Evolutionary conservation across 2,888 invertebrate genomes (phyloP), one percentile per base, ranked within the genome.

Genomic region (Germaria angustata): DNA sequence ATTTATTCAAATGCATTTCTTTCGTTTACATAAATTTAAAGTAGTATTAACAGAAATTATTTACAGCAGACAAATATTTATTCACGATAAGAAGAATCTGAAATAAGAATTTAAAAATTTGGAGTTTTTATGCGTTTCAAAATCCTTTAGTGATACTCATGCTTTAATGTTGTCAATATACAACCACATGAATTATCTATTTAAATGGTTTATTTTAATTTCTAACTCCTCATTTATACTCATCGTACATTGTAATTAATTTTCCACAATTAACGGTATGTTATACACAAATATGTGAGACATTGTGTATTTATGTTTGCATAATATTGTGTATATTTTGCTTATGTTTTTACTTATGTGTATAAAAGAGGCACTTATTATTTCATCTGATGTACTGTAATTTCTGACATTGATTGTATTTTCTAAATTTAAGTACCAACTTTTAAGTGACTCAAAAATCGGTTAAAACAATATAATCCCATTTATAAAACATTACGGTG

Each of bases 1-100:
- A 69, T 77, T 69, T 78, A 69, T 44, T 71, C 11, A 55, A 57
- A 78, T 39, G 69, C 53, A 78, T 71, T 78, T 78, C 15, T 7
- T 53, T 63, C 28, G 24, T 53, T 63, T 66, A 8, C 20, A 57
- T 8, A 41, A 22, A 39, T 39, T 17, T 13, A 59, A 3, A 13
- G 8, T 22, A n/a, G 1, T 22, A 53, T 2, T 13, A 13, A 39
- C 4, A 6, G 2, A 28, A 28, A 13, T 20, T 13, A 2, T 44
- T 46, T 0, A 20, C 8, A 6, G 9, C n/a, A 28, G 32, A 17
- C n/a, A 32, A 57, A 15, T 6, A 39, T 17, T 39, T 22, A 20
- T 46, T 39, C 2, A 36, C 8, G 51, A 24, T 11, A 28, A 24
- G 4, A 28, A 17, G 4, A 24, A n/a, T 6, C 2, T 57, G 36